These are phyloP conservation scores for silkworm (Bombyx mori) DNA, from an alignment of 1,140 invertebrate genomes.

Conservation along the genomic window DNA sequence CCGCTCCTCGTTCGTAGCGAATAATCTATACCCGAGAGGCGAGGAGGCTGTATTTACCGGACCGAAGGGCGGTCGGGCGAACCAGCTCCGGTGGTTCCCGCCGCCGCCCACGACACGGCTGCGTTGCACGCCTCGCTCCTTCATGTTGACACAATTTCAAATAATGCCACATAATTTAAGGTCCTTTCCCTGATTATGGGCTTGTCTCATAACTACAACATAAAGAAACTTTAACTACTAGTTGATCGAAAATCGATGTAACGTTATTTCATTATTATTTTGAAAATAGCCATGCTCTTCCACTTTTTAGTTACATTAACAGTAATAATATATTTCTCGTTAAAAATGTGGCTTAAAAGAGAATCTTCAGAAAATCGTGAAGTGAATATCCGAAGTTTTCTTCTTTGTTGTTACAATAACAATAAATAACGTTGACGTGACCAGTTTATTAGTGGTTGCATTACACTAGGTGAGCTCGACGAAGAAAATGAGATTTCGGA, in stretches of 20 bases:
- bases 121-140: conserved; percentile 28
- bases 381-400: conserved; percentile 30
- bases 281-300: no score
- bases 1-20: conserved; percentile 43
- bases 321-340: no score
- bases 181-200: no score
- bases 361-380: conserved; percentile 7
- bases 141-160: conserved; percentile 62
- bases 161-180: conserved; percentile 49
- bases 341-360: no score
- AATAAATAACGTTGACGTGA: conserved; percentile 67
- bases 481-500: conserved; percentile 34
- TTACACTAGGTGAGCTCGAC: conserved; percentile 34
- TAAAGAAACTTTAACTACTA: no score
- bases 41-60: conserved; percentile 60
- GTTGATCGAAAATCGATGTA: no score
- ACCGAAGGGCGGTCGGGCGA: conserved; percentile 51
- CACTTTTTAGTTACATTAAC: no score
- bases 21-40: conserved; percentile 63
- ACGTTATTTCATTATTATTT: no score
- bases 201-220: no score
- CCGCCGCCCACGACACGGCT: conserved; percentile 26
- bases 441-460: conserved; percentile 58
- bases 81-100: conserved; percentile 40
- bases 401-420: conserved; percentile 49